Base-by-base conservation (phyloP, 2,797 vertebrate species). In the Geotrypetes seraphini region DNA sequence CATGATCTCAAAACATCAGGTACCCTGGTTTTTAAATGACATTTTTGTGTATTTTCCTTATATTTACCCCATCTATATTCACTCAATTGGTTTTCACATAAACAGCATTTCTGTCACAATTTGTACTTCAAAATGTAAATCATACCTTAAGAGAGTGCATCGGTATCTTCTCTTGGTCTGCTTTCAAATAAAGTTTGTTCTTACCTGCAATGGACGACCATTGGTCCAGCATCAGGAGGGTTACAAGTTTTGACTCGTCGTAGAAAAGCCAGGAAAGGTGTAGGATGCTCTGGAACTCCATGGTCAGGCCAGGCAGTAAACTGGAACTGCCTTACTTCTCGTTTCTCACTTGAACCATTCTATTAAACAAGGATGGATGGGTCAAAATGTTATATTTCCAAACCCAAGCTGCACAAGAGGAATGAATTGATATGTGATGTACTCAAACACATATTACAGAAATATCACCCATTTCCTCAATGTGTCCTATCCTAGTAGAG, bases 131-230 rank as follows among this genome's bases (percentile, higher is more conserved):
- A n/a, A n/a, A n/a, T n/a, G n/a, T n/a, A n/a, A n/a, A n/a, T n/a
- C n/a, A n/a, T n/a, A n/a, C n/a, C 28, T 13, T 7, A 41, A 7
- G 8, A 44, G 52, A 22, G n/a, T 31, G 2, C 36, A 19, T 7
- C 33, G 28, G 28, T 32, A 19, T 3, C 22, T 36, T 3, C 14
- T 39, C 18, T 10, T 42, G 37, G 1, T n/a, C 28, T 12, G 7
- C 2, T 31, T 47, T 25, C 29, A 6, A 35, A 36, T 12, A 38
- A 14, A 22, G 20, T 26, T 10, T 39, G 13, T 5, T 4, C 60
- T 65, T 75, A 98, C 96, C 96, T 98, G 90, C 96, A 98, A 59
- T 99, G 96, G 21, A 99, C 95, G 60, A 92, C 95, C 96, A 99
- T 98, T 7, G 96, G 96, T 39, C 96, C 96, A 2, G 95, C 95